phyloP scores from a whole-genome alignment of 1,140 invertebrate species.

The Dolichoris vasculosae region DNA sequence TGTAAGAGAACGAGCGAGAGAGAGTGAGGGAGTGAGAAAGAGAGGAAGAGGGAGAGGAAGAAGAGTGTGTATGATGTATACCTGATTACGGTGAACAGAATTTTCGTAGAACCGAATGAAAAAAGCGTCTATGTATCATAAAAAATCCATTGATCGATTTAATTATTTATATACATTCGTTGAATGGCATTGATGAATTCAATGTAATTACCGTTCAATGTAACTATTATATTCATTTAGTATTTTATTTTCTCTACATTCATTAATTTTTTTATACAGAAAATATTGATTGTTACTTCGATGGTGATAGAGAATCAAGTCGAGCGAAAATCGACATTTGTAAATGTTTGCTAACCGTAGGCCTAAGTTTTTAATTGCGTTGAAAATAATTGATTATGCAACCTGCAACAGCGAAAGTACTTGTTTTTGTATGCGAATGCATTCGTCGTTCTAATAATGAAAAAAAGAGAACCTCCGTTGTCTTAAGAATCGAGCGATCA shows the following conservation, averaged over 20 bases:
- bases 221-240: neutral
- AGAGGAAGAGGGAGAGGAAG: neutral
- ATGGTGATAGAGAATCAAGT: constrained; percentile 46
- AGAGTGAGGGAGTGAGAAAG: neutral
- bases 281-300: constrained; percentile 33
- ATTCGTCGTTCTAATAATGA: neutral
- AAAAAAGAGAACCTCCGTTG: neutral
- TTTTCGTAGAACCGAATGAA: neutral
- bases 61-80: neutral
- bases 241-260: neutral
- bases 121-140: neutral
- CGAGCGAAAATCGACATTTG: neutral
- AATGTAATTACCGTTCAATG: neutral
- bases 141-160: neutral
- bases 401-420: neutral
- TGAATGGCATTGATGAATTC: neutral
- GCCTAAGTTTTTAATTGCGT: constrained; percentile 7
- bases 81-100: neutral
- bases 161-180: constrained; percentile 25
- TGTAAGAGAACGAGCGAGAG: too few species aligned
- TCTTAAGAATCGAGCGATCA: constrained; percentile 35
- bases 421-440: neutral
- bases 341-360: constrained; percentile 43
- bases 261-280: constrained; percentile 28
- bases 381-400: neutral